Evolutionary conservation across 1,140 invertebrate species (phyloP).

Genomic region (Coboldia fuscipes): DNA sequence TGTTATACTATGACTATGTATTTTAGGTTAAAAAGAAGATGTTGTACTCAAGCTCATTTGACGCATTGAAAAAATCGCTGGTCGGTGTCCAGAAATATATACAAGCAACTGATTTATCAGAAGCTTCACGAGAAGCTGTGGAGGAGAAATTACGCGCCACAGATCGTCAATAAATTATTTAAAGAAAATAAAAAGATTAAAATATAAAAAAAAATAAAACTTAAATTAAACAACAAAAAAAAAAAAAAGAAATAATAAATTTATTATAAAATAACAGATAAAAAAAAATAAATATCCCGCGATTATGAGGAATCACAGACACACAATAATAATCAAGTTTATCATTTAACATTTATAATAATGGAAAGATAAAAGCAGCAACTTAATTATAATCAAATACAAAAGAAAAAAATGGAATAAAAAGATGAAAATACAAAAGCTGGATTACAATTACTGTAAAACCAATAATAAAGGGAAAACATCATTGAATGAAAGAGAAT

Average conservation of each 20-base stretch:
- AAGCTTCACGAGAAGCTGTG: constrained; percentile 75
- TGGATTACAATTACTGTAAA: background rate
- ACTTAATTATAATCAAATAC: background rate
- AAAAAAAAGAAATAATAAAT: background rate
- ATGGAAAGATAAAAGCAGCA: background rate
- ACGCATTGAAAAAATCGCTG: constrained; percentile 85
- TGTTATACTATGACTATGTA: too few relatives aligned
- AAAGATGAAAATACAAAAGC: background rate
- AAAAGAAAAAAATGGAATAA: background rate
- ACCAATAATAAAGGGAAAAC: background rate
- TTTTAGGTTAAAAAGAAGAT: constrained; percentile 97
- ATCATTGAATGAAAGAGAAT: background rate
- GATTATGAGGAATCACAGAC: too few relatives aligned
- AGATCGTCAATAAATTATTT: constrained; percentile 63
- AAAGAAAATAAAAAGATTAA: background rate
- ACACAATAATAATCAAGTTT: background rate
- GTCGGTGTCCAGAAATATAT: constrained; percentile 93
- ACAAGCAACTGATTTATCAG: constrained; percentile 81
- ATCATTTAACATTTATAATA: background rate
- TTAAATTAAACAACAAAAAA: background rate
- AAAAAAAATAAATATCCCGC: too few relatives aligned
- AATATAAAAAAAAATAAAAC: background rate
- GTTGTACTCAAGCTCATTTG: constrained; percentile 94
- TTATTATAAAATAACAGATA: background rate
- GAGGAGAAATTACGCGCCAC: constrained; percentile 81